Base-by-base conservation (phyloP, 2,797 vertebrate species). In the Chelon auratus region DNA sequence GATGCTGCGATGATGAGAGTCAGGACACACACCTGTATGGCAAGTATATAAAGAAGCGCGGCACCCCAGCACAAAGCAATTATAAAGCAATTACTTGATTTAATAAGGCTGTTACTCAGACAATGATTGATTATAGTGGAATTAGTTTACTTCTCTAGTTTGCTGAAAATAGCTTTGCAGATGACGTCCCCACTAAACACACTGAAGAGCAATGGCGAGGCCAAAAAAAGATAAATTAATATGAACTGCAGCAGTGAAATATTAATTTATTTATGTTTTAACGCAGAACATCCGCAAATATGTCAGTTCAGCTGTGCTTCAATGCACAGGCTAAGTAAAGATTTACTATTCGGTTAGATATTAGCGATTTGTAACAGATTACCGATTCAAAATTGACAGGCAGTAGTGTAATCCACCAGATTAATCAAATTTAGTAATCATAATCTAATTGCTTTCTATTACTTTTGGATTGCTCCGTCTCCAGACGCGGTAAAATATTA, bases 361-460 rank as follows among this genome's bases (percentile, higher is more conserved):
- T 30, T 53, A 67, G 54, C n/a, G 39, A 56, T 74, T 54, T 63
- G 50, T 37, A 52, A 61, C 59, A 78, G 65, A 81, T 83, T 74
- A 61, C 62, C 69, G 54, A 33, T 42, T 67, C 56, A 50, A 75
- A 77, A 72, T 45, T 77, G 57, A 78, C 77, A 65, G 55, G 53
- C 55, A 39, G 61, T 60, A 40, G 26, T 68, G 61, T 84, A 87
- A 89, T 86, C 81, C 80, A 47, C 39, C 69, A 80, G 75, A 87
- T 89, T 87, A 88, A 87, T 91, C 83, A 87, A 74, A 87, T 90
- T 75, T 78, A 70, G 74, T 89, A 85, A 91, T 91, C 82, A 89
- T 87, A 86, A 91, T 90, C 85, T 82, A 84, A 91, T 92, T 82
- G 83, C 85, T 79, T 89, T 88, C 83, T 89, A 86, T 93, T 88